Evolutionary conservation across 2,113 vertebrate species (phyloP), one percentile per base, ranked within the genome.

Genomic region (Cnemophilus loriae): DNA sequence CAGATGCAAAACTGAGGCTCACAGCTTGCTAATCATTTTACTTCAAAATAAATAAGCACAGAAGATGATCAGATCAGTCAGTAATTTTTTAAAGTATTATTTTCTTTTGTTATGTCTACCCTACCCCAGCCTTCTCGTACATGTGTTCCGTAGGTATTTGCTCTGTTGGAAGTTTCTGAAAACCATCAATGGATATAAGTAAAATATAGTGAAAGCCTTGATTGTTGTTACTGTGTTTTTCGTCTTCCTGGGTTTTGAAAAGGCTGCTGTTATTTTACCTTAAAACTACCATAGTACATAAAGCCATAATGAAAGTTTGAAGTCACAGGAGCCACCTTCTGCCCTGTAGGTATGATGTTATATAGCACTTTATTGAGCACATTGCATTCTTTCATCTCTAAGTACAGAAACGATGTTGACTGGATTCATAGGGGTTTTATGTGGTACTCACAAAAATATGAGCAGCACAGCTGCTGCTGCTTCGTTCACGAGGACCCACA

Each of bases 401-500:
- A 52, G 32, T 53, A 61, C n/a, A 69, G 67, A 68, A 89, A 47
- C 35, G 33, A 18, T 3, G 37, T 64, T 30, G 30, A n/a, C 53
- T 68, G 3, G 16, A 23, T 63, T 83, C 49, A 37, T 44, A 10
- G 22, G 86, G 71, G 37, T 57, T 90, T 93, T 82, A 16, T 65
- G 50, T 76, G 75, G n/a, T 44, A 24, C 52, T 92, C 2, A 1
- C 32, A 61, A 94, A 94, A 80, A 42, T 33, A 9, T 3, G 30
- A 83, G 53, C n/a, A 65, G 23, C 20, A 11, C 6, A 0, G 1
- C 73, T 35, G 49, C 77, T 94, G 64, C 81, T 77, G 37, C 60
- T 81, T 55, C 0, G 0, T 77, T 53, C 23, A 0, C 17, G 42
- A 74, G n/a, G 60, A 26, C 35, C 11, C 33, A 52, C 37, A 10